A percentile compares a stretch with the other conserved stretches of the same genome.
These are phyloP conservation scores for Cryptocephalus moraei DNA, from an alignment of 2,888 invertebrate genomes.

Conservation along the genomic window DNA sequence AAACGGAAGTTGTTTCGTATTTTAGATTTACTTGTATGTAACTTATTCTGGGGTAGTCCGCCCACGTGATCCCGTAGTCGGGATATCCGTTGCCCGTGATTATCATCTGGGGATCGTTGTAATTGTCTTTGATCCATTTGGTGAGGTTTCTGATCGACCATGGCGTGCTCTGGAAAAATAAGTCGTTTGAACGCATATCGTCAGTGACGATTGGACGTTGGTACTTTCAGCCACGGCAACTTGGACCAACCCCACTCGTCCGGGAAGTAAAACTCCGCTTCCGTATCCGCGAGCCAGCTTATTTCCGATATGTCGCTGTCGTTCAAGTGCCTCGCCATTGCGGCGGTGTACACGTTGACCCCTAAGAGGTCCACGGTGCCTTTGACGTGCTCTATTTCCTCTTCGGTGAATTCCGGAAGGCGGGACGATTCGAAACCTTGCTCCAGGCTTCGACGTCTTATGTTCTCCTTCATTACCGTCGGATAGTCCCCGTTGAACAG, in stretches of 20 bases:
- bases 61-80: slow-evolving; percentile 19
- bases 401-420: slow-evolving; percentile 48
- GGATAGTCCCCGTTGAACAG: slow-evolving; percentile 60
- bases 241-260: slow-evolving; percentile 10
- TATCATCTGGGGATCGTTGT: slow-evolving; percentile 41
- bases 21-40: slow-evolving; percentile 8
- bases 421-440: slow-evolving; percentile 52
- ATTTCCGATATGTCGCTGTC: slow-evolving; percentile 2
- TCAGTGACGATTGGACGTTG: not conserved
- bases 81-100: slow-evolving; percentile 49
- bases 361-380: slow-evolving; percentile 64
- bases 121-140: slow-evolving; percentile 27
- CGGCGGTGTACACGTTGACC: slow-evolving; percentile 57
- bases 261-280: slow-evolving; percentile 9
- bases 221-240: slow-evolving; percentile 7
- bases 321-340: not conserved
- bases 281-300: slow-evolving; percentile 5
- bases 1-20: too few relatives aligned
- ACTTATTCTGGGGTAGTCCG: slow-evolving; percentile 10
- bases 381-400: slow-evolving; percentile 50
- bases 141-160: slow-evolving; percentile 46
- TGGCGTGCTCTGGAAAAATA: slow-evolving; percentile 37
- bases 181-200: too few relatives aligned
- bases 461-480: slow-evolving; percentile 46
- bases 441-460: slow-evolving; percentile 46